These are phyloP conservation scores for Sphecodes monilicornis DNA, from an alignment of 2,888 invertebrate genomes.

Conservation along the genomic window DNA sequence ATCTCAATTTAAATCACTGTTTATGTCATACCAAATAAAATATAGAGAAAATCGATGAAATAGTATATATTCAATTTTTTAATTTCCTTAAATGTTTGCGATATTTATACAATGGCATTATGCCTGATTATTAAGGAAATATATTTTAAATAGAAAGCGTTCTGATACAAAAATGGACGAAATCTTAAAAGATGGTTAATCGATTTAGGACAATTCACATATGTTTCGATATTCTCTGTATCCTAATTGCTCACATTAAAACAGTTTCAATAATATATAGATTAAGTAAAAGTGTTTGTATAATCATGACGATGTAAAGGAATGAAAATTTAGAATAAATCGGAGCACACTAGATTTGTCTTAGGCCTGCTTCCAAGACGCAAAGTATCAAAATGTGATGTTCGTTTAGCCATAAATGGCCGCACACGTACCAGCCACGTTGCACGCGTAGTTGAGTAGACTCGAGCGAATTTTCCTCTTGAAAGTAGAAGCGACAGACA, in stretches of 20 bases:
- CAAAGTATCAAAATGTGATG: neutral
- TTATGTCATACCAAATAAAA: no score
- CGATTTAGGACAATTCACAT: no score
- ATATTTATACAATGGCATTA: neutral
- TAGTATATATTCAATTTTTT: neutral
- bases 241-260: neutral
- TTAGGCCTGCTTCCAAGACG: neutral
- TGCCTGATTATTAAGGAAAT: neutral
- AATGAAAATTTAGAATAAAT: neutral
- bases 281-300: neutral
- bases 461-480: neutral
- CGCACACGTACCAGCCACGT: neutral
- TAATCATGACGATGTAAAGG: neutral
- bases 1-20: no score
- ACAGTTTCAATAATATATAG: neutral
- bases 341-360: neutral
- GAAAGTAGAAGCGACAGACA: slow-evolving; percentile 60
- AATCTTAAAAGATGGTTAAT: no score
- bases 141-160: neutral
- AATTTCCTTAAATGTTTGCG: neutral
- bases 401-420: neutral
- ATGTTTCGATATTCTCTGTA: neutral
- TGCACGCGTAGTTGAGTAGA: neutral
- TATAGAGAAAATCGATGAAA: no score
- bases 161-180: no score